phyloP scores from a whole-genome alignment of 2,113 vertebrate species.

The Gorsachius goisagi region DNA sequence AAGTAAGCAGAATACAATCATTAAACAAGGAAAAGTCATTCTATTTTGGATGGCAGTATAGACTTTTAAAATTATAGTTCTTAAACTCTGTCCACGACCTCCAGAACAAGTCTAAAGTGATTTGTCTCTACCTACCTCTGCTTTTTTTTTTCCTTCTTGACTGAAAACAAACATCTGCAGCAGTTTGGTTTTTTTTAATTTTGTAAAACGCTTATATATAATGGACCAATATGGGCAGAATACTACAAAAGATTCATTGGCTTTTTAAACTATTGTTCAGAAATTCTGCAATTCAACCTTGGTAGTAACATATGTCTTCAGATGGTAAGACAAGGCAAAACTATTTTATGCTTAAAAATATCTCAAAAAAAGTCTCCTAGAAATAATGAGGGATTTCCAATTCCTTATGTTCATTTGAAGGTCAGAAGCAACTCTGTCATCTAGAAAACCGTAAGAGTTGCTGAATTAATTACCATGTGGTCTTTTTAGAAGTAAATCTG shows the following conservation, averaged over 20 bases:
- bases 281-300: not conserved
- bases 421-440: not conserved
- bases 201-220: not conserved
- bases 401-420: not conserved
- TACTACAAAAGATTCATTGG: not conserved
- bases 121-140: not conserved
- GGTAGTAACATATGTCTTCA: not conserved
- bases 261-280: not conserved
- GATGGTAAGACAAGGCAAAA: not conserved
- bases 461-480: not conserved
- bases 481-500: not conserved
- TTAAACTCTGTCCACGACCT: not conserved
- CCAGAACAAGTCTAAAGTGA: not conserved
- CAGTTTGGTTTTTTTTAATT: not conserved
- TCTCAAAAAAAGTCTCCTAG: not conserved
- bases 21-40: not conserved
- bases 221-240: not conserved
- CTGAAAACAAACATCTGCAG: not conserved
- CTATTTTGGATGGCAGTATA: not conserved
- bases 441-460: not conserved
- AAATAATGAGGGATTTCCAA: not conserved
- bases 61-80: not conserved
- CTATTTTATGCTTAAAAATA: not conserved
- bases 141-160: not conserved
- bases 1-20: not conserved